Evolutionary conservation across 2,888 invertebrate genomes (phyloP).

Genomic region (Taphrorychus bicolor): DNA sequence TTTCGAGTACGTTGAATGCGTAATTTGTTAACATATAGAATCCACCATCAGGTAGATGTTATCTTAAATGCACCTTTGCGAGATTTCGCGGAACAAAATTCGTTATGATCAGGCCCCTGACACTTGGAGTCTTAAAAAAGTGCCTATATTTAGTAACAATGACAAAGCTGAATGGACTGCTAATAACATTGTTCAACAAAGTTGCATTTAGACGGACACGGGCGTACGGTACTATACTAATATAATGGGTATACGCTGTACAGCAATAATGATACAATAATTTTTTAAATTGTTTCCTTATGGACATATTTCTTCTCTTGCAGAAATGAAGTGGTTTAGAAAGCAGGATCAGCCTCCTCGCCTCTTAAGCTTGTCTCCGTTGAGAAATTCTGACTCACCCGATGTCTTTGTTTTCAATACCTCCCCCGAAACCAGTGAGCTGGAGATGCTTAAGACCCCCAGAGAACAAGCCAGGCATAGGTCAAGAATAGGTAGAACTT

Average conservation of each 20-base stretch:
- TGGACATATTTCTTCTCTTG: background rate
- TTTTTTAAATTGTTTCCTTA: background rate
- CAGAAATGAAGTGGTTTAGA: constrained; percentile 74
- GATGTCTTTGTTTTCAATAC: constrained; percentile 37
- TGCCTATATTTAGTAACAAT: constrained; percentile 10
- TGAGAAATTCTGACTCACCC: constrained; percentile 62
- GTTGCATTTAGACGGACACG: constrained; percentile 5
- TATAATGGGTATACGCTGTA: background rate
- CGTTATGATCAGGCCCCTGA: background rate
- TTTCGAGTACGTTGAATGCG: background rate
- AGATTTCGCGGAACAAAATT: background rate
- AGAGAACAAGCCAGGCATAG: constrained; percentile 47
- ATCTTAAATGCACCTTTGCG: background rate
- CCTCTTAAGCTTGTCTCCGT: constrained; percentile 72
- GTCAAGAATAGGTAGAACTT: constrained; percentile 52
- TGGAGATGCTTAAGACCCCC: constrained; percentile 44
- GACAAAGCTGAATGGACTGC: constrained; percentile 8
- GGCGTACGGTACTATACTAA: constrained; percentile 1
- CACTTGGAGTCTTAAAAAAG: background rate
- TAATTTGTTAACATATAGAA: background rate
- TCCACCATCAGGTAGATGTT: background rate
- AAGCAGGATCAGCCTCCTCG: constrained; percentile 71
- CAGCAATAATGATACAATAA: background rate
- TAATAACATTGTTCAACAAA: constrained; percentile 11
- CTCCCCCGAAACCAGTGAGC: constrained; percentile 19